Evolutionary conservation across 2,113 vertebrate species (phyloP).

Genomic region (Cnemophilus loriae): DNA sequence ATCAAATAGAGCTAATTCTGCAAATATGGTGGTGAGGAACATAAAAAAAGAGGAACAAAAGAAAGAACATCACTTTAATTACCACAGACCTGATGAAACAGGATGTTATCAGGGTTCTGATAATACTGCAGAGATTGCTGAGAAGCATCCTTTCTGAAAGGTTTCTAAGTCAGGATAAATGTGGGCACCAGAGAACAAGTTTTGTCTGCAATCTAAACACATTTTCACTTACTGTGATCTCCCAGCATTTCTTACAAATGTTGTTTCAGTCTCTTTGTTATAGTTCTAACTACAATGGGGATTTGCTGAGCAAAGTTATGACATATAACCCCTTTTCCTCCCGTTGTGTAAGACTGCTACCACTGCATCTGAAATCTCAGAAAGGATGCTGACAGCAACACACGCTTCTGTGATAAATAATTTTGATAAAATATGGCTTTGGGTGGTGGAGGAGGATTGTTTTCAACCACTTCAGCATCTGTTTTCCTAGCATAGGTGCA

Average conservation of each 20-base stretch:
- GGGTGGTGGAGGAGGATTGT: not conserved
- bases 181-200: not conserved
- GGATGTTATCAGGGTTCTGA: not conserved
- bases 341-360: rapidly evolving
- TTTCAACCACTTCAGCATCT: not conserved
- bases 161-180: not conserved
- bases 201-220: not conserved
- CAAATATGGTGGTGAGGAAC: not conserved
- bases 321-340: not conserved
- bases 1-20: not conserved
- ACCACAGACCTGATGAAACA: not conserved
- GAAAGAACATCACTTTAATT: not conserved
- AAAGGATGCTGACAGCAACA: not conserved
- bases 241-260: not conserved
- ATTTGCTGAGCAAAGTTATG: not conserved
- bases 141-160: not conserved
- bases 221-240: not conserved
- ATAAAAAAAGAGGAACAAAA: not conserved
- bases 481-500: not conserved
- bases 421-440: not conserved
- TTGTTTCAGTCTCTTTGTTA: not conserved
- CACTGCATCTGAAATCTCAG: not conserved
- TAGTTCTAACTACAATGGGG: not conserved
- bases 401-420: not conserved
- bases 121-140: not conserved